A percentile compares a stretch with the other conserved stretches of the same genome.
phyloP scores from a whole-genome alignment of 2,888 invertebrate species.

The Podabrus alpinus region DNA sequence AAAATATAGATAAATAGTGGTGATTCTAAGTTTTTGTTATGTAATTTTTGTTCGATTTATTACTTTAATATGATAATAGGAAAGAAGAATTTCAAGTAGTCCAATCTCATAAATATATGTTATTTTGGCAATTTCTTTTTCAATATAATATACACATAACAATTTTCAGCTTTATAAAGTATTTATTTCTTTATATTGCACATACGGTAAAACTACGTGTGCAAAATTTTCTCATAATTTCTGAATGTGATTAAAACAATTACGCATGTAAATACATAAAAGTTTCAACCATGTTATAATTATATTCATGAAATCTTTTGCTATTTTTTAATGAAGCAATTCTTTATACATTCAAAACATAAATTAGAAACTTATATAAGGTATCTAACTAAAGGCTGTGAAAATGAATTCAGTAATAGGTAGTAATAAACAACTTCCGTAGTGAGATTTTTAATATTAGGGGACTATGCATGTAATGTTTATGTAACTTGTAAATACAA shows the following conservation, averaged over 20 bases:
- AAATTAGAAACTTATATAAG: background rate
- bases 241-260: background rate
- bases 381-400: background rate
- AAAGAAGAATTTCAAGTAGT: slow-evolving; percentile 14
- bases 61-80: slow-evolving; percentile 15
- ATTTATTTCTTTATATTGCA: background rate
- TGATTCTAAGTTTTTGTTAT: slow-evolving; percentile 22
- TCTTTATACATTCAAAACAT: background rate
- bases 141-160: background rate
- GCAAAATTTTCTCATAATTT: background rate
- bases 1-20: slow-evolving; percentile 23
- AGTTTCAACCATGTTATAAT: background rate
- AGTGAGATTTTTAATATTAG: background rate
- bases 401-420: background rate
- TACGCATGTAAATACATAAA: background rate
- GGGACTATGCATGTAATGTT: background rate
- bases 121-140: background rate
- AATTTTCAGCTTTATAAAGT: background rate
- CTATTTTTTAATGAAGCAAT: background rate
- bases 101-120: slow-evolving; percentile 16
- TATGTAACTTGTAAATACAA: background rate
- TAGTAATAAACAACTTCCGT: background rate
- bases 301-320: background rate
- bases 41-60: slow-evolving; percentile 25
- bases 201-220: background rate